These are phyloP conservation scores for Rhaphigaster nebulosa DNA, from an alignment of 2,888 invertebrate genomes.

Conservation along the genomic window DNA sequence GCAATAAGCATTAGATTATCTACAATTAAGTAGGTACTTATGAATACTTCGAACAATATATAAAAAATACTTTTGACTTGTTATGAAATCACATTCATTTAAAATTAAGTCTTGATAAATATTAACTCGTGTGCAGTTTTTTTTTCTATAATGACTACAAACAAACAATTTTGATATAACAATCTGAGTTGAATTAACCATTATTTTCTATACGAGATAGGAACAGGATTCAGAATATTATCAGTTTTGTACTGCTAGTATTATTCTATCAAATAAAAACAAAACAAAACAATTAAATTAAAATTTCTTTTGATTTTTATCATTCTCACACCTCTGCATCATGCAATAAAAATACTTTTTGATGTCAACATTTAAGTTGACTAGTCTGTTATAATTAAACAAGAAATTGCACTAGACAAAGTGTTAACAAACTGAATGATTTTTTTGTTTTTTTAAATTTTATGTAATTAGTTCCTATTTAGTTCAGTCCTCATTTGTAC, in stretches of 20 bases:
- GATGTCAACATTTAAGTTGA: not conserved
- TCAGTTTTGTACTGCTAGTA: not conserved
- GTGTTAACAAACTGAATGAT: not conserved
- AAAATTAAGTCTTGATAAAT: not conserved
- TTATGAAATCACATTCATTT: conserved; percentile 8
- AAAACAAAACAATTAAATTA: not conserved
- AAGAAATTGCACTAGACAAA: not conserved
- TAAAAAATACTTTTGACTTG: conserved; percentile 14
- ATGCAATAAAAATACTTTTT: not conserved
- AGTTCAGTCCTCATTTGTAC: not conserved
- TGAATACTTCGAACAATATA: not conserved
- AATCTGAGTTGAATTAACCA: not conserved
- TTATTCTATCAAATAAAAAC: not conserved
- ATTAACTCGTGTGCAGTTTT: not conserved
- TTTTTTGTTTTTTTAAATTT: not conserved
- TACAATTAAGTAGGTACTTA: not conserved
- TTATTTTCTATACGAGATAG: not conserved
- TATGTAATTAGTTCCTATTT: not conserved
- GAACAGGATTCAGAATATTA: not conserved
- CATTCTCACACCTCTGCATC: not conserved
- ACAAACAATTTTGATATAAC: not conserved
- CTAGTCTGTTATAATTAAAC: not conserved
- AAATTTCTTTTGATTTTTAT: not conserved
- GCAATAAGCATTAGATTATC: not conserved
- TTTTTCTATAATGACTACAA: not conserved